Conservation (phyloP, 2,113 vertebrate species). For the Macaca nemestrina region DNA sequence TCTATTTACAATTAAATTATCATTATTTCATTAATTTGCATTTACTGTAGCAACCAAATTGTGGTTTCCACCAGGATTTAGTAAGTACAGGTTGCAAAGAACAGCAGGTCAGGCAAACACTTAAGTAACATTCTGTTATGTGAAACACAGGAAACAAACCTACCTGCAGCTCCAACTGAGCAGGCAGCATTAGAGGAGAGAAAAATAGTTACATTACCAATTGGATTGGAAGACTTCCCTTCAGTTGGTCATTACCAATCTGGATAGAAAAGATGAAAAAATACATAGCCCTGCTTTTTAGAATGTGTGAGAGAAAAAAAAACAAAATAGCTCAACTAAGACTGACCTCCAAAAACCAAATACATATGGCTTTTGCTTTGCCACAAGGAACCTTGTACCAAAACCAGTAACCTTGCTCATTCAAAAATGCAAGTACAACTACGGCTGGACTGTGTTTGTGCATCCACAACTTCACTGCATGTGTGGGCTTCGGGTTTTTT, state of each 20-base stretch:
- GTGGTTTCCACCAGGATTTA: constrained; percentile 39
- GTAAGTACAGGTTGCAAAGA: constrained; percentile 67
- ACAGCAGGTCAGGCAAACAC: constrained; percentile 73
- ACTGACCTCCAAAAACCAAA: constrained; percentile 26
- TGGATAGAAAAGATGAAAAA: constrained; percentile 72
- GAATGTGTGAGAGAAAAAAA: constrained; percentile 20
- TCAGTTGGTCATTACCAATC: constrained; percentile 68
- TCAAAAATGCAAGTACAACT: neutral
- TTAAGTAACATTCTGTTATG: constrained; percentile 60
- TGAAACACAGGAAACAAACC: constrained; percentile 83
- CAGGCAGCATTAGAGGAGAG: constrained; percentile 88
- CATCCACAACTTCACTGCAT: neutral
- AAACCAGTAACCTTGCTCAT: neutral
- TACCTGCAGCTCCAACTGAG: constrained; percentile 97
- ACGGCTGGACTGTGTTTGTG: neutral
- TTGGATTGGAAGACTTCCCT: constrained; percentile 81
- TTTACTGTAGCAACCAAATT: constrained; percentile 54
- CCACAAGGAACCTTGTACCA: neutral
- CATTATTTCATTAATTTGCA: constrained; percentile 2
- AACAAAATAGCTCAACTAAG: constrained; percentile 15
- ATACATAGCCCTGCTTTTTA: constrained; percentile 68
- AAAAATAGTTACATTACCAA: constrained; percentile 86
- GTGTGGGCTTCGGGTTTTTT: neutral
- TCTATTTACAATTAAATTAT: constrained; percentile 27
- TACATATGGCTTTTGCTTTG: neutral